Evolutionary conservation across 2,113 vertebrate genomes (phyloP).

Genomic region (Thamnophis sirtalis): DNA sequence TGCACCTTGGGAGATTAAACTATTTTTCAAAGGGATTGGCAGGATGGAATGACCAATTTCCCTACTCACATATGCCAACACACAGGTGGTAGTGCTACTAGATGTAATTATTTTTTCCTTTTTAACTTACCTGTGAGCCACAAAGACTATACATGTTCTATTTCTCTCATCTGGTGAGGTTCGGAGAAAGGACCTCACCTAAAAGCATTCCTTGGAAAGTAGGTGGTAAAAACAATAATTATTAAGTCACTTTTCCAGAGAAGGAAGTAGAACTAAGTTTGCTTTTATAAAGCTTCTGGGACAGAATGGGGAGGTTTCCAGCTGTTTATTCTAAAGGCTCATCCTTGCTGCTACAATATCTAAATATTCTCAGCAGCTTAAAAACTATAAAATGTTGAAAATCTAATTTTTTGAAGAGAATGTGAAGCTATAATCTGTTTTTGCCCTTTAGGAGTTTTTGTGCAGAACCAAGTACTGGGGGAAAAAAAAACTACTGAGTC

Average conservation of each 20-base stretch:
- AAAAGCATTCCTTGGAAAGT: neutral
- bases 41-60: neutral
- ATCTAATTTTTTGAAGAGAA: neutral
- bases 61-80: neutral
- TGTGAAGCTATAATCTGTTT: neutral
- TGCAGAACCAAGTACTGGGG: neutral
- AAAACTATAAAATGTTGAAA: neutral
- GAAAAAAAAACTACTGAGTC: neutral
- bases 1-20: neutral
- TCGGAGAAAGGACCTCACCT: neutral
- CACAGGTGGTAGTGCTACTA: neutral
- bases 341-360: neutral
- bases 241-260: neutral
- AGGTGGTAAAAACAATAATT: neutral
- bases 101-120: neutral
- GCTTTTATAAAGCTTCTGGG: neutral
- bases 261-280: neutral
- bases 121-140: no score
- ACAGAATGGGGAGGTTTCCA: neutral
- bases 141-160: neutral
- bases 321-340: neutral
- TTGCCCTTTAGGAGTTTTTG: neutral
- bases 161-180: neutral
- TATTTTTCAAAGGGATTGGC: neutral
- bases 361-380: neutral